Evolutionary conservation across 1,140 invertebrate genomes (phyloP), one percentile per base, ranked within the genome.

Genomic region (Doryteuthis pealeii): DNA sequence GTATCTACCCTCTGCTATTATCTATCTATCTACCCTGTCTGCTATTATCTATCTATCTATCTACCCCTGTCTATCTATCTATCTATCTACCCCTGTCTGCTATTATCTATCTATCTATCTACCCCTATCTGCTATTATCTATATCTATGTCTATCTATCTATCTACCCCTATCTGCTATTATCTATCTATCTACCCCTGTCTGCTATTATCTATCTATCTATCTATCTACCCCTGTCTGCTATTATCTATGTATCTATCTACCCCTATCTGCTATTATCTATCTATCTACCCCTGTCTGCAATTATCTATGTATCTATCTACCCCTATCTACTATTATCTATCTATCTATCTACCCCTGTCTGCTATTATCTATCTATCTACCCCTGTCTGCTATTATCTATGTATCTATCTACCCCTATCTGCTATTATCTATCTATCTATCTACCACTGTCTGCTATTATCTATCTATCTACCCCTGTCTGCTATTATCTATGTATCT

Each of bases 141-240:
- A n/a, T n/a, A 14, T 22, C 22, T 49, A 14, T 49, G 45, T 49
- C 45, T 49, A 22, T 49, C 1, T 1, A 22, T 49, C 45, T 49
- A 22, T 49, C 45, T 49, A 22, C 22, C 22, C 22, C 8, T 49
- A 8, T 10, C 12, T n/a, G 18, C 70, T 58, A 75, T 70, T 62
- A 26, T 71, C 62, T 62, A 31, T 71, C 58, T 70, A 43, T 77
- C 33, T n/a, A 79, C 81, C 74, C 79, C 76, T 18, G 76, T 77
- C 1, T 77, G 74, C 62, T 71, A 81, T 43, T 72, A 73, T 73
- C 49, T 54, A 22, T 70, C 2, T 68, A 14, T 71, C 30, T 75
- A 49, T 71, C 35, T 76, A 31, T 62, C 22, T 73, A 6, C 43
- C 30, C 10, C 35, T 26, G 40, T 68, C 26, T 33, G 30, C 32